These are phyloP conservation scores for Epistrophella euchroma DNA, from an alignment of 2,888 invertebrate genomes.

Conservation along the genomic window DNA sequence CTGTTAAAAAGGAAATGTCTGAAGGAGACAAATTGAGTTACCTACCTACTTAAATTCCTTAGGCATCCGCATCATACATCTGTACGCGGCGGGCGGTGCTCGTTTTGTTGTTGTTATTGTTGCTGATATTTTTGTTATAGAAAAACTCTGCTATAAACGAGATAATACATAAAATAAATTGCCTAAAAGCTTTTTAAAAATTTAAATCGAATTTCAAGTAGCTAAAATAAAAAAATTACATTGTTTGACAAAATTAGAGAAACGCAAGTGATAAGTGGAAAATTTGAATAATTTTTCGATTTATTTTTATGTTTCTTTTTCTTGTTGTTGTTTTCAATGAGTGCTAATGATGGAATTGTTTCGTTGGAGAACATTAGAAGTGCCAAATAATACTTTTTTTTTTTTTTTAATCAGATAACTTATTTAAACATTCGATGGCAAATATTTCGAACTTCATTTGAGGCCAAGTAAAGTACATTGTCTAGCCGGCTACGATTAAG, in stretches of 20 bases:
- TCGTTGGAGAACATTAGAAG: no score
- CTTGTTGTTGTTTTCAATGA: not conserved
- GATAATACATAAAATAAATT: not conserved
- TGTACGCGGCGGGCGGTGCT: no score
- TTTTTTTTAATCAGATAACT: no score
- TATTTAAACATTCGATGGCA: no score
- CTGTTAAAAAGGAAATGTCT: not conserved
- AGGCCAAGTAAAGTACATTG: no score
- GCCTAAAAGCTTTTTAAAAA: not conserved
- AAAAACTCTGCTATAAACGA: not conserved
- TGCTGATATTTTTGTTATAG: not conserved
- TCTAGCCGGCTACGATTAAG: no score
- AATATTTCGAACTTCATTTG: no score
- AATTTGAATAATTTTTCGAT: slow-evolving; percentile 22
- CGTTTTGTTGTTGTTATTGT: not conserved
- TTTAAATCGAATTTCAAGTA: slow-evolving; percentile 2
- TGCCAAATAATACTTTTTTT: no score
- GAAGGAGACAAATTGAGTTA: slow-evolving; percentile 21
- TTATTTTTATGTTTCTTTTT: not conserved
- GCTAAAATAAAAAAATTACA: not conserved
- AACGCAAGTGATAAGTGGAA: not conserved
- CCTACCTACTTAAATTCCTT: not conserved
- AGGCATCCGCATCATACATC: not conserved
- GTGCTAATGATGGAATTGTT: not conserved
- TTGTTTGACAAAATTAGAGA: not conserved